Base-by-base conservation (phyloP, 2,113 vertebrate species). In the Melanerpes aurifrons region DNA sequence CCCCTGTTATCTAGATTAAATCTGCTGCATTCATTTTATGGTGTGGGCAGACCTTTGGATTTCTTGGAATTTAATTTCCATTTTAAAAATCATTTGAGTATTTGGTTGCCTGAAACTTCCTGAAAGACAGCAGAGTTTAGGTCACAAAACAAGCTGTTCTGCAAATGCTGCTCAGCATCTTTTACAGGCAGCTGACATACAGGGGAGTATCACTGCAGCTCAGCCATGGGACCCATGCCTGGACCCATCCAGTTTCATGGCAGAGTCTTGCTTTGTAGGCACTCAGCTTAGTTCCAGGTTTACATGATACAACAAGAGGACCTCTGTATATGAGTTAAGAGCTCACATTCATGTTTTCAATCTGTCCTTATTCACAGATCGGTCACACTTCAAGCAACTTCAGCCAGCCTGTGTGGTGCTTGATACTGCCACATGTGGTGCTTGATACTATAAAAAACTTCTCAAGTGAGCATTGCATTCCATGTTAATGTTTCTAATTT, bases 31-130 rank as follows among this genome's bases (percentile, higher is more conserved):
- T 76, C 15, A 3, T 91, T 94, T 79, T 35, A 43, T 21, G 21
- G 7, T 50, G 35, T 50, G 56, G 63, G 79, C 63, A 87, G 82
- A 75, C 19, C 8, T 87, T 87, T 59, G n/a, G 48, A 50, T 67
- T 92, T 35, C 67, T 70, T 58, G 40, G 81, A 94, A 89, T 75
- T 78, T 32, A 32, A 82, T 91, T 92, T 93, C 74, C 67, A 82
- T 92, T 94, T 85, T 3, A 76, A 85, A 95, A 95, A 79, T 31
- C 2, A 43, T 73, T 59, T 91, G 50, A 35, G 21, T 73, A 24
- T n/a, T 94, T 56, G 70, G 56, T 9, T 86, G 50, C 50, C 67
- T 82, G 56, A 79, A 79, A 62, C 11, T 53, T 89, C 9, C 47
- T 31, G 40, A 54, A 79, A 93, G 16, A 40, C n/a, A 73, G 43